Conservation (phyloP, 2,888 invertebrate species). For the Polyommatus icarus region DNA sequence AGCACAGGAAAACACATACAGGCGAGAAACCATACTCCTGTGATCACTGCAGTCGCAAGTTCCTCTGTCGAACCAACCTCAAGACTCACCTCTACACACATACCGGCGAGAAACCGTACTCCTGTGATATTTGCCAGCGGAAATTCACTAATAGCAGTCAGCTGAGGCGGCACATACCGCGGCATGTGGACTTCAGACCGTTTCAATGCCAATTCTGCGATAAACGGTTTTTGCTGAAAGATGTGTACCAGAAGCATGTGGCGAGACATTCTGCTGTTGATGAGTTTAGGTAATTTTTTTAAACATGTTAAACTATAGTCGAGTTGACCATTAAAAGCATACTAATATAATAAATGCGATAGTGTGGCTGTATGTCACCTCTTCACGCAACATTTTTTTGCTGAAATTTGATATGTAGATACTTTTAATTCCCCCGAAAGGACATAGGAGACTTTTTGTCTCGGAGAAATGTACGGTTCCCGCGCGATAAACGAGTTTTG, state of each 20-base stretch:
- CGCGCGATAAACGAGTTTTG: too few relatives aligned
- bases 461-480: too few relatives aligned
- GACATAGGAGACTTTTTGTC: too few relatives aligned
- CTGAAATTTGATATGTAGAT: too few relatives aligned
- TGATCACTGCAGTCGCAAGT: constrained; percentile 3
- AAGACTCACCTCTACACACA: neutral
- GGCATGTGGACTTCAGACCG: neutral
- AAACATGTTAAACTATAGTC: too few relatives aligned
- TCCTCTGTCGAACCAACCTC: neutral
- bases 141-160: constrained; percentile 12
- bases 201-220: neutral
- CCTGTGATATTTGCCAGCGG: constrained; percentile 19
- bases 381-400: too few relatives aligned
- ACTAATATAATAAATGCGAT: too few relatives aligned
- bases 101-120: neutral
- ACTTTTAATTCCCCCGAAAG: too few relatives aligned
- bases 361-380: too few relatives aligned
- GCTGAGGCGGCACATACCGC: neutral
- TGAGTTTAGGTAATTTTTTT: neutral
- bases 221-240: neutral
- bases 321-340: too few relatives aligned
- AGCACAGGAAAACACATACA: constrained; percentile 32
- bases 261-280: neutral
- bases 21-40: constrained; percentile 9
- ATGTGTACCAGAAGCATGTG: constrained; percentile 16